Conservation (phyloP, 2,113 vertebrate species). For the Odocoileus virginianus region DNA sequence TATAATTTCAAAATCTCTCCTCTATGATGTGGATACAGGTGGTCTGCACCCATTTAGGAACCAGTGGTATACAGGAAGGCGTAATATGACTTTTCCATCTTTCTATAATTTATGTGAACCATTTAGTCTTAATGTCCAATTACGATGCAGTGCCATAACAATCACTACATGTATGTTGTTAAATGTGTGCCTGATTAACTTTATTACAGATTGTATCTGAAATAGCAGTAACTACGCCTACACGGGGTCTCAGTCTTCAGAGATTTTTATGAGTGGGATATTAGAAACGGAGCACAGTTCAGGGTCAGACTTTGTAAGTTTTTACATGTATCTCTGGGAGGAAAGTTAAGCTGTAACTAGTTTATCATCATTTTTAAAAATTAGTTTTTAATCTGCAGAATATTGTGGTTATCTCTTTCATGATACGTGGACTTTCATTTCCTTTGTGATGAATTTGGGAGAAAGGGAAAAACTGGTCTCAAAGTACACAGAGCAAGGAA, state of each 20-base stretch:
- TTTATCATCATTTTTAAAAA: background rate
- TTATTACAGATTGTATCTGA: conserved; percentile 53
- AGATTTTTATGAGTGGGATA: conserved; percentile 36
- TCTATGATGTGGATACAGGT: background rate
- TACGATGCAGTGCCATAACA: conserved; percentile 47
- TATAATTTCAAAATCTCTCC: background rate
- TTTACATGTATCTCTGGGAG: background rate
- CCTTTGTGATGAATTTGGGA: conserved; percentile 5
- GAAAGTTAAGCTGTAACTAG: background rate
- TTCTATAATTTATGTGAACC: conserved; percentile 60
- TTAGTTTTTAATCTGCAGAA: background rate
- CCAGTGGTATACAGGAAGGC: background rate
- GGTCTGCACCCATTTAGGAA: background rate
- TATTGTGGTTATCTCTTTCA: background rate
- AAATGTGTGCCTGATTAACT: conserved; percentile 56
- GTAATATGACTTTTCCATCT: conserved; percentile 18
- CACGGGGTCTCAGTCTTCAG: background rate
- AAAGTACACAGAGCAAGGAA: background rate
- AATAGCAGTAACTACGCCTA: conserved; percentile 6
- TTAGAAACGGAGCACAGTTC: background rate
- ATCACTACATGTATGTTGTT: conserved; percentile 49
- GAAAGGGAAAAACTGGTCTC: background rate
- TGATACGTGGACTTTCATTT: conserved; percentile 1
- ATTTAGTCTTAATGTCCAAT: conserved; percentile 66
- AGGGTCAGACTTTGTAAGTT: background rate